Percentiles rank a stretch among this genome's conserved stretches.
Evolutionary conservation across 2,888 invertebrate genomes (phyloP).

Genomic region (Shargacucullia verbasci): DNA sequence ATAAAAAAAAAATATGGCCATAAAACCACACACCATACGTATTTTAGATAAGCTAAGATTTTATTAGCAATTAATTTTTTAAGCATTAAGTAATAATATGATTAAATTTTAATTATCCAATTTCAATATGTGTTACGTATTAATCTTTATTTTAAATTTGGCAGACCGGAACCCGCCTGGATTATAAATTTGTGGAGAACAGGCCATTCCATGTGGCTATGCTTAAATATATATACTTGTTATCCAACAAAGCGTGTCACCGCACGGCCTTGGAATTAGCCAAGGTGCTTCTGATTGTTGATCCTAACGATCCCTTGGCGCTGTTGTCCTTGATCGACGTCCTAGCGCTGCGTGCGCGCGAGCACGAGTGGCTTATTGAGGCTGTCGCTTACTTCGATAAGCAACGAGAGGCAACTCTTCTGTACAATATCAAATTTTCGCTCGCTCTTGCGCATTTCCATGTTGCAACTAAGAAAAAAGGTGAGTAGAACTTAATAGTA

Average conservation of each 20-base stretch:
- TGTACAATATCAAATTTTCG: constrained; percentile 76
- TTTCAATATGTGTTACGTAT: background rate
- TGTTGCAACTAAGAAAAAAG: constrained; percentile 58
- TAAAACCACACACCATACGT: too few species aligned
- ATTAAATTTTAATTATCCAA: background rate
- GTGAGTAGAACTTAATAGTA: constrained; percentile 60
- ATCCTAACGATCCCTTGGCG: constrained; percentile 94
- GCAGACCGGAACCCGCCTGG: constrained; percentile 70
- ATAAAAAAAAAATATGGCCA: too few species aligned
- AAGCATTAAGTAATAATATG: too few species aligned
- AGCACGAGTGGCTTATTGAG: constrained; percentile 91
- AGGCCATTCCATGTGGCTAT: constrained; percentile 89
- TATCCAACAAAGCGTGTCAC: constrained; percentile 94
- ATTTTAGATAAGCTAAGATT: too few species aligned
- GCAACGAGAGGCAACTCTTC: constrained; percentile 58
- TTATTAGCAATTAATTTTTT: too few species aligned
- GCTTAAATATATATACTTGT: constrained; percentile 93
- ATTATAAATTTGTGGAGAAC: constrained; percentile 73
- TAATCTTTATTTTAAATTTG: constrained; percentile 3
- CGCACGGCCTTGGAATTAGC: constrained; percentile 95
- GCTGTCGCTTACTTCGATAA: constrained; percentile 62
- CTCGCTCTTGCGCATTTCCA: constrained; percentile 73
- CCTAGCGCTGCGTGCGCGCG: constrained; percentile 92
- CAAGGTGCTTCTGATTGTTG: constrained; percentile 93
- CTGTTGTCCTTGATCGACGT: constrained; percentile 93